Conservation (phyloP, 2,113 vertebrate genomes). For the Climacteris rufus region DNA sequence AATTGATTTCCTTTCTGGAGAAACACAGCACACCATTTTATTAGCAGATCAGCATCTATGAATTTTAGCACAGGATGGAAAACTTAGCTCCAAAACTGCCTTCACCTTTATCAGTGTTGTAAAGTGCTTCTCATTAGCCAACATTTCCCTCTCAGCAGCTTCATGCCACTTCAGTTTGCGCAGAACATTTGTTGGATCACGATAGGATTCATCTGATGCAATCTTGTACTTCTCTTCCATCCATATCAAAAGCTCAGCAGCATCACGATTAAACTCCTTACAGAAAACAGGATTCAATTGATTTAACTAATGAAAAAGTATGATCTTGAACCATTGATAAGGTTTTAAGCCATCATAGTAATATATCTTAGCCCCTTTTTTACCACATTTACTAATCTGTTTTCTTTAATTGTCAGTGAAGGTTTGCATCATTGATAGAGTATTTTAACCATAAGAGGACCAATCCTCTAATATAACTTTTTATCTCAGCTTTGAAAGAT, state of each 20-base stretch:
- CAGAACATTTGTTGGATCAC: conserved; percentile 76
- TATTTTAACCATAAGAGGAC: background rate
- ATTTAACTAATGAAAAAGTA: background rate
- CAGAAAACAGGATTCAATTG: background rate
- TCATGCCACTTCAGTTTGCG: conserved; percentile 81
- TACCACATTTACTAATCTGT: background rate
- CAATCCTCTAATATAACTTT: background rate
- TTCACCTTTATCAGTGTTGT: conserved; percentile 76
- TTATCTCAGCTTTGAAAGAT: background rate
- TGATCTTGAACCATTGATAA: background rate
- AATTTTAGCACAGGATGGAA: background rate
- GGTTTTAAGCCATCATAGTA: background rate
- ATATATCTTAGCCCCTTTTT: background rate
- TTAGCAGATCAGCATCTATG: background rate
- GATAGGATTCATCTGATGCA: conserved; percentile 79
- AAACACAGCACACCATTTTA: background rate
- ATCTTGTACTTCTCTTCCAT: conserved; percentile 85
- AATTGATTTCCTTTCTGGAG: conserved; percentile 77
- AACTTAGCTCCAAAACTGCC: background rate
- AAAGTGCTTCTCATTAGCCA: conserved; percentile 76
- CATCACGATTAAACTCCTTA: conserved; percentile 84
- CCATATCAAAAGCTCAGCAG: conserved; percentile 83
- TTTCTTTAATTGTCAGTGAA: background rate
- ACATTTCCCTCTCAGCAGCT: conserved; percentile 80
- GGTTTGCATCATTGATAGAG: background rate